Percentiles rank a stretch among this genome's conserved stretches.
phyloP scores from a whole-genome alignment of 2,888 invertebrate species.

The Troilus luridus region DNA sequence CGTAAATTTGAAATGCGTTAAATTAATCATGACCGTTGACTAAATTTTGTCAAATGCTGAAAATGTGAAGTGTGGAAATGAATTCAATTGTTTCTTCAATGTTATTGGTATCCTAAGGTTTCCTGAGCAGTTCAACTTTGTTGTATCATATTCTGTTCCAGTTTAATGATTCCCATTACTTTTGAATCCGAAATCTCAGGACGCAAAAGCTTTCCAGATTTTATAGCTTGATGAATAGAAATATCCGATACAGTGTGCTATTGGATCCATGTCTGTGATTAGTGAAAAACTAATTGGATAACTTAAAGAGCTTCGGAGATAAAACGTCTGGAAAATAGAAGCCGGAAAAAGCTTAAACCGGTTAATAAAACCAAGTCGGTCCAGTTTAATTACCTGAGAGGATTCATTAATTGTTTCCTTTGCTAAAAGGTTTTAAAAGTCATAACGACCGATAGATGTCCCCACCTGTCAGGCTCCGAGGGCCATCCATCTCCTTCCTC shows the following conservation, averaged over 20 bases:
- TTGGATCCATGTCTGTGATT: neutral
- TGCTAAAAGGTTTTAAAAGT: conserved; percentile 42
- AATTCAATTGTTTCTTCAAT: neutral
- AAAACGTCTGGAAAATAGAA: conserved; percentile 34
- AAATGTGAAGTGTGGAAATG: too few relatives aligned
- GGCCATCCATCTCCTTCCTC: conserved; percentile 11
- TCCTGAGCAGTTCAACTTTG: neutral
- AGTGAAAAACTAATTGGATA: conserved; percentile 34
- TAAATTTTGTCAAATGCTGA: too few relatives aligned
- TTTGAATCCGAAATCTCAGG: neutral
- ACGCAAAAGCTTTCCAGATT: neutral
- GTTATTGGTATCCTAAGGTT: neutral
- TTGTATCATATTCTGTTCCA: neutral
- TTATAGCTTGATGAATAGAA: neutral
- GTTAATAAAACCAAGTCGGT: conserved; percentile 44
- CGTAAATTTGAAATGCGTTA: too few relatives aligned
- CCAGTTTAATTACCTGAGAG: conserved; percentile 27
- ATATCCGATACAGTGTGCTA: neutral
- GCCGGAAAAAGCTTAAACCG: conserved; percentile 45
- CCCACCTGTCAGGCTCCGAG: neutral
- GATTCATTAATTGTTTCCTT: conserved; percentile 39
- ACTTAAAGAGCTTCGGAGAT: neutral
- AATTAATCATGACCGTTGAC: too few relatives aligned
- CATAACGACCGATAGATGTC: neutral
- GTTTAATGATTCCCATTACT: neutral